Percentiles rank a stretch among this genome's conserved stretches.
Conservation (phyloP, 2,888 invertebrate species). For the Macroteleia sp. region DNA sequence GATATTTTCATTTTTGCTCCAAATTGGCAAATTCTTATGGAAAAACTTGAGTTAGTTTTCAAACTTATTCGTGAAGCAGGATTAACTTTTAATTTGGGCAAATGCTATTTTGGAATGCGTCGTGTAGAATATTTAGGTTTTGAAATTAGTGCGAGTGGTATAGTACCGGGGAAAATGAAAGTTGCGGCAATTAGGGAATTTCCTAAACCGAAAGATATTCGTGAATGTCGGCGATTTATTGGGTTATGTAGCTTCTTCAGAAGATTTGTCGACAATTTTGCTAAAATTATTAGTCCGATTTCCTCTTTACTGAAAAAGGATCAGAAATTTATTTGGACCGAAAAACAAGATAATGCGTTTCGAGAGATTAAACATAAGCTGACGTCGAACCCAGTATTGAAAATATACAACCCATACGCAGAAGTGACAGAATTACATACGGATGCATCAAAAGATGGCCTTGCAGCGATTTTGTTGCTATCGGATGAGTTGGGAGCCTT, state of each 20-base stretch:
- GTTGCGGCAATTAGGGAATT: background rate
- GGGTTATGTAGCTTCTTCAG: slow-evolving; percentile 2
- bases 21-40: background rate
- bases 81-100: background rate
- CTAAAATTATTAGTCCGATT: background rate
- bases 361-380: background rate
- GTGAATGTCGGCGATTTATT: background rate
- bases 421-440: background rate
- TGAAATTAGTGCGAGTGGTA: background rate
- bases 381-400: background rate
- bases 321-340: background rate
- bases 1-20: background rate
- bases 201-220: background rate
- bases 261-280: background rate
- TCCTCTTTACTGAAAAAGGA: background rate
- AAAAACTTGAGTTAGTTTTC: background rate
- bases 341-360: background rate
- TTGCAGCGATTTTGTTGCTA: background rate
- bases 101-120: background rate
- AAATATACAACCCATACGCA: background rate
- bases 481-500: background rate
- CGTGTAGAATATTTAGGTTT: background rate
- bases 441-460: background rate
- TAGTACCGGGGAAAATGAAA: background rate
- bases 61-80: background rate